A percentile compares a stretch with the other conserved stretches of the same genome.
Evolutionary conservation across 2,113 vertebrate genomes (phyloP).

Genomic region (Platichthys stellatus): DNA sequence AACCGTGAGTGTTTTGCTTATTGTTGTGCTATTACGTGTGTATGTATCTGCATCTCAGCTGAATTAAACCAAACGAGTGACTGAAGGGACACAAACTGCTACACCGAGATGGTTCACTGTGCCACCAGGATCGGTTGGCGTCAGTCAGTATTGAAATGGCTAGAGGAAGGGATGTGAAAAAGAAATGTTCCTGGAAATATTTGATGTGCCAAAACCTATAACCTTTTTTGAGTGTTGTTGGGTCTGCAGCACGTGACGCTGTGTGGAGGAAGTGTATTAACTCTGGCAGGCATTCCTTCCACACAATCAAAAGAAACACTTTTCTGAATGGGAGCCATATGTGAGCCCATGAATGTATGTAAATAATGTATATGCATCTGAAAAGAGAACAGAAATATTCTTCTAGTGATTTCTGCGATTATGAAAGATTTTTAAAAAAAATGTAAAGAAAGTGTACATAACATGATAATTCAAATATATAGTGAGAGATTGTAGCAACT

Average conservation of each 20-base stretch:
- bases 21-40: background rate
- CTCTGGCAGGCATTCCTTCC: slow-evolving; percentile 86
- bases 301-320: slow-evolving; percentile 74
- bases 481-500: slow-evolving; percentile 55
- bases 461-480: slow-evolving; percentile 75
- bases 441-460: slow-evolving; percentile 81
- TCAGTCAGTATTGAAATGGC: slow-evolving; percentile 11
- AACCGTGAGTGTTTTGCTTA: slow-evolving; percentile 26
- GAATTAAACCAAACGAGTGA: slow-evolving; percentile 37
- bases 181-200: slow-evolving; percentile 10
- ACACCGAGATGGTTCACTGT: slow-evolving; percentile 17
- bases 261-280: slow-evolving; percentile 47
- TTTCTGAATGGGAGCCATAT: slow-evolving; percentile 76
- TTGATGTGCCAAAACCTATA: slow-evolving; percentile 25
- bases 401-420: slow-evolving; percentile 86
- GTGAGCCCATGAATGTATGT: slow-evolving; percentile 96
- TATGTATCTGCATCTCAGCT: slow-evolving; percentile 30
- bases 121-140: slow-evolving; percentile 1
- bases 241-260: slow-evolving; percentile 15
- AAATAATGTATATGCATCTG: slow-evolving; percentile 87
- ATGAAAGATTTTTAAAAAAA: slow-evolving; percentile 69
- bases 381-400: slow-evolving; percentile 83
- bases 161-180: slow-evolving; percentile 5
- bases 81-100: slow-evolving; percentile 14
- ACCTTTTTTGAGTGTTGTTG: slow-evolving; percentile 17